Base-by-base conservation (phyloP, 2,888 invertebrate genomes). In the Polylopha cassiicola region DNA sequence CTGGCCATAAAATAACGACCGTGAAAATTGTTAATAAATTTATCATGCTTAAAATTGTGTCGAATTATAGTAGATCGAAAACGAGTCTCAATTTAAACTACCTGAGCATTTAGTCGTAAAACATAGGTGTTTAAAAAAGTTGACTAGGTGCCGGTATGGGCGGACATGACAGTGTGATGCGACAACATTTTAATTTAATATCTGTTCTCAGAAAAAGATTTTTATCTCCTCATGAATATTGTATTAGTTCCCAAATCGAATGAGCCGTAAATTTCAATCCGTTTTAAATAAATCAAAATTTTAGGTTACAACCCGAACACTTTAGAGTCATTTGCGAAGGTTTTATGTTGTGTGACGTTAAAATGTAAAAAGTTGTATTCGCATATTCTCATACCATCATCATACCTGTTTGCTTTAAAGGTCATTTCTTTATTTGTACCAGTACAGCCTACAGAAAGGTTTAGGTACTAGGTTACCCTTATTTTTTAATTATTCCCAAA, bases 181-280 rank as follows among this genome's bases (percentile, higher is more conserved):
- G 50, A 45, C 48, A 52, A 46, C 43, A 58, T 54, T 53, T 52
- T 59, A 56, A 56, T 55, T 48, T 52, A 49, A 46, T 51, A 37
- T 43, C 47, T 46, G 47, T 69, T 64, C 69, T 56, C 39, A 45
- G 66, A 67, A 66, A 41, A 43, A 34, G 64, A 69, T 68, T 71
- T 61, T 61, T 66, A 71, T 68, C 64, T 54, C 52, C 63, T 63
- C 55, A 70, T 67, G 65, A 69, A 71, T 72, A 70, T 65, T 69
- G 62, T 61, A 69, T 64, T 61, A 51, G 53, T 46, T 61, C 30
- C 39, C 49, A 59, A 64, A 58, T 50, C 52, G 45, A 56, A 58
- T 41, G 47, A 49, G 42, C 51, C 50, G 55, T 69, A 64, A 65
- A 69, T 68, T 65, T 44, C 42, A 42, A 43, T 36, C 30, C 50